Evolutionary conservation across 2,888 invertebrate species (phyloP), one percentile per base, ranked within the genome.

Genomic region (Aporophyla nigra): DNA sequence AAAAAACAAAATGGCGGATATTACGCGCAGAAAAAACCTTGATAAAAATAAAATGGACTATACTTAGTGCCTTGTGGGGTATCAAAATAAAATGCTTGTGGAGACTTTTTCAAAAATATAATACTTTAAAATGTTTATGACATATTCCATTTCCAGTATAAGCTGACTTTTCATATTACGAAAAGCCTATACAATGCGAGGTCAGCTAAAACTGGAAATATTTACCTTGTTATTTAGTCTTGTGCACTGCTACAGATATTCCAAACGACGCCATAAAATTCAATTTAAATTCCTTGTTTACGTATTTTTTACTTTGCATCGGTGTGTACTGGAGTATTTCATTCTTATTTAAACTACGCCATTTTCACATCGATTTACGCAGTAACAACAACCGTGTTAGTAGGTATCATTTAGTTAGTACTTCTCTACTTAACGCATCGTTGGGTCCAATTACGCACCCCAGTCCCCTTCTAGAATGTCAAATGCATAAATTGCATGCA

Each of bases 401-500:
- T 46, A 46, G 43, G 43, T 59, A 53, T 63, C 9, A 33, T 43
- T 73, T 58, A 24, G 56, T 73, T 58, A 24, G 56, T 59, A 43
- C 69, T 56, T 76, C 59, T 21, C 51, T 58, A 58, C 24, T 72
- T 19, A 61, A 71, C 76, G 76, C 76, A 76, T 68, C 76, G 63
- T 12, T 78, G 70, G 27, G 6, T 58, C 19, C 66, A 65, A 78
- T 78, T 19, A 16, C 49, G 27, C 58, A 62, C 62, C 24, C 59
- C 46, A 51, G 54, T 71, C 69, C 80, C 80, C 84, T 73, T 73
- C 49, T 68, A 65, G 72, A 76, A 76, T 62, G 56, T 49, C 73
- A 80, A 76, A 61, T 83, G 80, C 84, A 84, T 84, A 63, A 71
- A 75, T 16, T 84, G 84, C 84, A 83, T 66, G 5, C 51, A 80